Conservation (phyloP, 2,113 vertebrate genomes). For the Ursus arctos region DNA sequence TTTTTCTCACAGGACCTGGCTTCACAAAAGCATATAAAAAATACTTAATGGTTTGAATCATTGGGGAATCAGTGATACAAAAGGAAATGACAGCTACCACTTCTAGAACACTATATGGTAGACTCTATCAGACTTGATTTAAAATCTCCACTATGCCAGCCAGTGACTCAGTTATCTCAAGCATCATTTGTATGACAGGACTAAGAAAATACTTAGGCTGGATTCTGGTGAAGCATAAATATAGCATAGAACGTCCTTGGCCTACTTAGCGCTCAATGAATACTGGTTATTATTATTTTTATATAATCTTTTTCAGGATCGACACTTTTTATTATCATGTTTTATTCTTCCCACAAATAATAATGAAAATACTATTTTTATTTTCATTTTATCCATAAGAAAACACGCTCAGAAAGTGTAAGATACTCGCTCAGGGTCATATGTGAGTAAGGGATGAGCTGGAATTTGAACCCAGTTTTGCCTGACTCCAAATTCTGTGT, state of each 20-base stretch:
- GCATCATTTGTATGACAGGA: neutral
- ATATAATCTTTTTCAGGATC: neutral
- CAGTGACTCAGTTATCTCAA: conserved; percentile 31
- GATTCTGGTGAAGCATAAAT: neutral
- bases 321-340: conserved; percentile 10
- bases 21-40: neutral
- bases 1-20: neutral
- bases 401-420: conserved; percentile 26
- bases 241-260: neutral
- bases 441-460: neutral
- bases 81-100: neutral
- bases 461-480: conserved; percentile 35
- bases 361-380: conserved; percentile 22
- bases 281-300: neutral
- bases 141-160: neutral
- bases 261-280: neutral
- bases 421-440: neutral
- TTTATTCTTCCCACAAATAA: neutral
- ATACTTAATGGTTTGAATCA: neutral
- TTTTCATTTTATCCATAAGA: neutral
- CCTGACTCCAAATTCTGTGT: neutral
- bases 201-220: neutral
- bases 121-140: neutral
- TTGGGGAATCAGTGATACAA: neutral
- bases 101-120: neutral